Evolutionary conservation across 2,113 vertebrate genomes (phyloP).

Genomic region (Micronycteris hirsuta): DNA sequence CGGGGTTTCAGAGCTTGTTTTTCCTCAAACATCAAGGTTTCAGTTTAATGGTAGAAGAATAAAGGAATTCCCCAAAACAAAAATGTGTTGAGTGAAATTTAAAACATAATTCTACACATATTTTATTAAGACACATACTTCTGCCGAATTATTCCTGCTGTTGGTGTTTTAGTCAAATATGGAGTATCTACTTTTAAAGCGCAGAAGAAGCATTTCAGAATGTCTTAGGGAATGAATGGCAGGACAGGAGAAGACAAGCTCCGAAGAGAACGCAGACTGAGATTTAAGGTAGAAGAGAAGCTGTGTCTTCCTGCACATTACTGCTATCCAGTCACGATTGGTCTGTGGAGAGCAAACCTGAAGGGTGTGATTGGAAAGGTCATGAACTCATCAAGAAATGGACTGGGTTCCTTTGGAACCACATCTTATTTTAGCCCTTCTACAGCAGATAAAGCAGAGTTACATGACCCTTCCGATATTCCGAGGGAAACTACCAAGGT

Average conservation of each 20-base stretch:
- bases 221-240: not conserved
- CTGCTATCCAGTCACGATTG: not conserved
- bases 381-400: not conserved
- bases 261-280: not conserved
- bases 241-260: not conserved
- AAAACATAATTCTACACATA: slow-evolving; percentile 2
- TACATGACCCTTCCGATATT: not conserved
- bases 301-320: not conserved
- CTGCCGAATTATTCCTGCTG: not conserved
- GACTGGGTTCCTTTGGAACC: not conserved
- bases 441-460: not conserved
- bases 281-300: not conserved
- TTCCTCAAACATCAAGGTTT: not conserved
- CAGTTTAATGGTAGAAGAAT: not conserved
- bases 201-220: not conserved
- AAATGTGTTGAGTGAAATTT: not conserved
- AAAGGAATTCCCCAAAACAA: not conserved
- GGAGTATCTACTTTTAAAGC: slow-evolving; percentile 21
- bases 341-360: not conserved
- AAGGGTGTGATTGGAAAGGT: not conserved
- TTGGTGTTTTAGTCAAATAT: not conserved
- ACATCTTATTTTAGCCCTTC: not conserved
- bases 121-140: not conserved
- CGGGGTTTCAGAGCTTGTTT: not conserved
- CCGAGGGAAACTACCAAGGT: not conserved